Evolutionary conservation across 2,113 vertebrate species (phyloP).

Genomic region (Bubo scandiacus): DNA sequence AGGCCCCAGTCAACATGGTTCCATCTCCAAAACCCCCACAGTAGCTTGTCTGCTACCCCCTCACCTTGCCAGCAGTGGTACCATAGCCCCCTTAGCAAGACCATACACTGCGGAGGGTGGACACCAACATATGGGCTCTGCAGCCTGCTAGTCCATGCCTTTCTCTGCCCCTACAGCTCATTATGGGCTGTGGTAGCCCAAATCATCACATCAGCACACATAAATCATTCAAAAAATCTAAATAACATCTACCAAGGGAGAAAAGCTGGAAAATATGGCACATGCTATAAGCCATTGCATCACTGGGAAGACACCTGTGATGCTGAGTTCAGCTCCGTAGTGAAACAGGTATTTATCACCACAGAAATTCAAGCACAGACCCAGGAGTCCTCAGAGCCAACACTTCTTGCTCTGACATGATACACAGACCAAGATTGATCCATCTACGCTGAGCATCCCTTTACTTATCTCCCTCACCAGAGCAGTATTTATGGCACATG

Average conservation of each 20-base stretch:
- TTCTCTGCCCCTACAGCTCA: neutral
- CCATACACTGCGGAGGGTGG: rapidly evolving
- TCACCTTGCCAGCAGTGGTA: neutral
- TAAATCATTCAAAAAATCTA: neutral
- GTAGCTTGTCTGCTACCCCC: neutral
- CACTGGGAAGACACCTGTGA: neutral
- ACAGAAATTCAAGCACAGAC: neutral
- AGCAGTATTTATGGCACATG: neutral
- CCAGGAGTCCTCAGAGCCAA: neutral
- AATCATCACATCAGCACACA: neutral
- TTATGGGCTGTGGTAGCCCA: neutral
- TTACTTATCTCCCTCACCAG: neutral
- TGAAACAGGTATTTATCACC: neutral
- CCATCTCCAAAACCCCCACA: neutral
- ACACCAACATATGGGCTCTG: rapidly evolving
- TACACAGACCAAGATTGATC: neutral
- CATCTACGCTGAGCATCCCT: neutral
- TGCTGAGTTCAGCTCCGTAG: neutral
- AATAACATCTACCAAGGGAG: neutral
- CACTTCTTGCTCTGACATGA: neutral
- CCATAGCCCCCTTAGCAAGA: neutral
- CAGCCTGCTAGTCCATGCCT: rapidly evolving
- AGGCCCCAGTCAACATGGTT: neutral
- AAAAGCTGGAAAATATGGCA: neutral
- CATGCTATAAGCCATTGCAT: neutral